These are phyloP conservation scores for Metaphire vulgaris DNA, from an alignment of 1,140 invertebrate species.

Conservation along the genomic window DNA sequence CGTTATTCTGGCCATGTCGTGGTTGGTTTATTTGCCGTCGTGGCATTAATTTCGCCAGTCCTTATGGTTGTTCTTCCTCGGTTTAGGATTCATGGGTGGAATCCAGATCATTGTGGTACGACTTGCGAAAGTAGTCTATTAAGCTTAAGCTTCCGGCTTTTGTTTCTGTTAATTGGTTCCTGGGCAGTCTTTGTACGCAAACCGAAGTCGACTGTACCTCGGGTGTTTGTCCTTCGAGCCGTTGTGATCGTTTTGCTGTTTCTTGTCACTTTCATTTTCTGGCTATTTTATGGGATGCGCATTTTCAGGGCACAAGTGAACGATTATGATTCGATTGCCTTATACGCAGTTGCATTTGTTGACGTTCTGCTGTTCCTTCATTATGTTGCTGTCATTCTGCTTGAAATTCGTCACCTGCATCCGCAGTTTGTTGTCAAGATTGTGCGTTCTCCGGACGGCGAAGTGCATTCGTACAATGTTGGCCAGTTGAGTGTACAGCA, in stretches of 20 bases:
- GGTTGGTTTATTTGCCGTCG: conserved; percentile 67
- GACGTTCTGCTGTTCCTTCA: conserved; percentile 61
- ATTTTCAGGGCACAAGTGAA: too few relatives aligned
- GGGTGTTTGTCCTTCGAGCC: conserved; percentile 83
- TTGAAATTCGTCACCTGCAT: conserved; percentile 84
- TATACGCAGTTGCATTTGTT: too few relatives aligned
- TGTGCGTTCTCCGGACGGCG: conserved; percentile 87
- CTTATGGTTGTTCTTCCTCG: conserved; percentile 84
- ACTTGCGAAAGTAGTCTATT: conserved; percentile 84
- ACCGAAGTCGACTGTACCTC: conserved; percentile 70
- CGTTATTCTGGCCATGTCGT: conserved; percentile 63
- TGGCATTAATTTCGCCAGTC: conserved; percentile 81
- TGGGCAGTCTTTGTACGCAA: conserved; percentile 66
- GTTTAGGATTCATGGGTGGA: conserved; percentile 55
- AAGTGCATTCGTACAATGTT: conserved; percentile 64
- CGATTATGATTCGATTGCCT: too few relatives aligned
- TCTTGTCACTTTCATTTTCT: conserved; percentile 80
- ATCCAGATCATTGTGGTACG: conserved; percentile 61
- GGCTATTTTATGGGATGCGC: conserved; percentile 93
- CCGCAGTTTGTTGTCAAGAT: conserved; percentile 82
- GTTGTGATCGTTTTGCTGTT: conserved; percentile 80
- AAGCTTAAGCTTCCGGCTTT: conserved; percentile 81
- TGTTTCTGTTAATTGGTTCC: conserved; percentile 80
- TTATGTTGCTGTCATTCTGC: conserved; percentile 81
- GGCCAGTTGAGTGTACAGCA: conserved; percentile 89